Evolutionary conservation across 2,888 invertebrate genomes (phyloP).

Genomic region (Fragum whitleyi): DNA sequence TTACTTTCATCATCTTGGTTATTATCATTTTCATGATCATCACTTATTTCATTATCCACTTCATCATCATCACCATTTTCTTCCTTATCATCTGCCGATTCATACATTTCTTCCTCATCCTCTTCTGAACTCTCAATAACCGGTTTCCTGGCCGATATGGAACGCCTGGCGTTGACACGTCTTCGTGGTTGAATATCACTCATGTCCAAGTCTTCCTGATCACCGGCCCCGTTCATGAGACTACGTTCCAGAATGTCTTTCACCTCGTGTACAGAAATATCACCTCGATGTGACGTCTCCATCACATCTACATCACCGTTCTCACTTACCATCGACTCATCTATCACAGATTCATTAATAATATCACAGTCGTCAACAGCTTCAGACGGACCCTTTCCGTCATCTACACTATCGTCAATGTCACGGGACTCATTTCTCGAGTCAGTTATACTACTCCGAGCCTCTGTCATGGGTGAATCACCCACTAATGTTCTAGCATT

Average conservation of each 20-base stretch:
- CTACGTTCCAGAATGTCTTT: slow-evolving; percentile 56
- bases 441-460: background rate
- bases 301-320: slow-evolving; percentile 40
- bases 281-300: slow-evolving; percentile 32
- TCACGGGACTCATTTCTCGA: background rate
- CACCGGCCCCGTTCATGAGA: slow-evolving; percentile 28
- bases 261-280: slow-evolving; percentile 48
- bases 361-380: slow-evolving; percentile 32
- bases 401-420: slow-evolving; percentile 21
- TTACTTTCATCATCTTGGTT: background rate
- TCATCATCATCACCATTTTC: slow-evolving; percentile 11
- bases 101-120: slow-evolving; percentile 60
- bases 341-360: slow-evolving; percentile 8
- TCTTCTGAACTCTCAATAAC: slow-evolving; percentile 73
- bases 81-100: slow-evolving; percentile 26
- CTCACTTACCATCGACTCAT: background rate
- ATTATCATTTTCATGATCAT: slow-evolving; percentile 14
- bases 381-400: background rate
- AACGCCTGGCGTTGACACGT: slow-evolving; percentile 34
- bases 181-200: slow-evolving; percentile 39
- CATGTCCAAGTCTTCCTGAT: background rate
- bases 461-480: slow-evolving; percentile 35
- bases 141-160: slow-evolving; percentile 49
- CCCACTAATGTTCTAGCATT: slow-evolving; percentile 15
- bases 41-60: slow-evolving; percentile 8